phyloP scores from a whole-genome alignment of 2,888 invertebrate genomes.

The Hirtodrosophila alboralis region DNA sequence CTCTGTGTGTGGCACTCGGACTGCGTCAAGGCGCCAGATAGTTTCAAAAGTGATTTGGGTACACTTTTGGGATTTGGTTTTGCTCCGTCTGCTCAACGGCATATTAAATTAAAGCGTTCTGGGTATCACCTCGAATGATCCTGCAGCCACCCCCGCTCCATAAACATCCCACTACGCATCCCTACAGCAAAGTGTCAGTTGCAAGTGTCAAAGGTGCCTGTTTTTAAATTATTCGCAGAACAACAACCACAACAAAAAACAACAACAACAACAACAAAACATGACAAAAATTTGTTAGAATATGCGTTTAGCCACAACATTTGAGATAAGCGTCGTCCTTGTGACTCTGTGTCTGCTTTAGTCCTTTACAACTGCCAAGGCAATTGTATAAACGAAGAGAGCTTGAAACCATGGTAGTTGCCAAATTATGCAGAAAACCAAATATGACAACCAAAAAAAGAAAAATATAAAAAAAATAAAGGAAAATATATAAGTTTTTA shows the following conservation, averaged over 20 bases:
- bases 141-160: neutral
- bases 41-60: constrained; percentile 81
- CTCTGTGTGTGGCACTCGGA: constrained; percentile 33
- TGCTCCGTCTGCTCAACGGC: constrained; percentile 66
- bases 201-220: constrained; percentile 80
- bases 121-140: constrained; percentile 54
- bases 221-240: constrained; percentile 72
- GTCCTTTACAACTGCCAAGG: constrained; percentile 5
- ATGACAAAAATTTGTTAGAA: constrained; percentile 69
- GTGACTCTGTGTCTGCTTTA: no score
- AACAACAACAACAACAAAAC: constrained; percentile 33
- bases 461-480: constrained; percentile 20
- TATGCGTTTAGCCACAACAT: constrained; percentile 72
- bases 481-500: constrained; percentile 28
- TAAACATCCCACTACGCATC: neutral
- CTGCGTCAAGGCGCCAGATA: constrained; percentile 72
- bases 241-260: constrained; percentile 31
- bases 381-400: constrained; percentile 19
- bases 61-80: constrained; percentile 75
- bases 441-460: constrained; percentile 52
- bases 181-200: constrained; percentile 66
- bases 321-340: constrained; percentile 60
- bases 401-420: constrained; percentile 38
- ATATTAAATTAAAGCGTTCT: constrained; percentile 77
- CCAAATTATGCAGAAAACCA: constrained; percentile 71